Evolutionary conservation across 1,140 invertebrate genomes (phyloP), one percentile per base, ranked within the genome.

Genomic region (Aphidius ervi): DNA sequence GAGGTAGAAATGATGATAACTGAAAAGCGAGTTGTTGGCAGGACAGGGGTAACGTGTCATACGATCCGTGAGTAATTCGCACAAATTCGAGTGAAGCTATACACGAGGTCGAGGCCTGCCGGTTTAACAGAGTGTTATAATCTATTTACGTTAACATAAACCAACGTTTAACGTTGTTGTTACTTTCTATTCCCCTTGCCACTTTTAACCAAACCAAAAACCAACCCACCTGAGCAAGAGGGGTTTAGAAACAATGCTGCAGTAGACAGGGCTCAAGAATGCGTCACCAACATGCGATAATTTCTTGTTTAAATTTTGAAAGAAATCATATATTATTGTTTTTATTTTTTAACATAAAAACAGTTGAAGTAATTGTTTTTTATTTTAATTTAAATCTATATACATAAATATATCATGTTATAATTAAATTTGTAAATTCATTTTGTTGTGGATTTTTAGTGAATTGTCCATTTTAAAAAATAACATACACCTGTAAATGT

Each of bases 61-160:
- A 72, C 78, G 78, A 80, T 78, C 76, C 78, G 77, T 80, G 73
- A 79, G 75, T 80, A 80, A 80, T 78, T 75, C 72, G 75, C 64
- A 75, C 76, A 74, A 74, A 73, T 31, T 68, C 70, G 69, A 75
- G 70, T 66, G 31, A 52, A 37, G 9, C 37, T 31, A 31, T 31
- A 23, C 48, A 49, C 69, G 64, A 67, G 68, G 61, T 67, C 70
- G 67, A 59, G 70, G 70, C 68, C 64, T 68, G 70, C 63, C 65
- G 79, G 78, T 78, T 80, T 79, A 80, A 80, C 78, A 78, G 78
- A 79, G 76, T 79, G 77, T 80, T 80, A 80, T 80, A 80, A 80
- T 80, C 78, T 80, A 80, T 80, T 80, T 80, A 80, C 78, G 77
- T 80, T 79, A 79, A 80, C 77, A 79, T 80, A 79, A 79, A 74